Percentiles rank a stretch among this genome's conserved stretches.
Evolutionary conservation across 2,113 vertebrate species (phyloP).

Genomic region (Planiliza haematocheilus): DNA sequence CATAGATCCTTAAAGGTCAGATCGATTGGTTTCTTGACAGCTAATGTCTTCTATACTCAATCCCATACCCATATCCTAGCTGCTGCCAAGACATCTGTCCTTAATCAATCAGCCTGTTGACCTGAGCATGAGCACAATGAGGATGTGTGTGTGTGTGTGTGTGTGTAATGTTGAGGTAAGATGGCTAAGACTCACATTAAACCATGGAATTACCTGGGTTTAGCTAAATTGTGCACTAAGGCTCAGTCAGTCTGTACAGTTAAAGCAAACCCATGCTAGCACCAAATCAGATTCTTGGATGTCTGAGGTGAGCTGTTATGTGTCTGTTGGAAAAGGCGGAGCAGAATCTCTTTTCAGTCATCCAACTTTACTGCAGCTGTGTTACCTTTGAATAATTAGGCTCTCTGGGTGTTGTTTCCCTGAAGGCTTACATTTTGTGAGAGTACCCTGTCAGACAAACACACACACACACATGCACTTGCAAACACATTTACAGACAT

Average conservation of each 20-base stretch:
- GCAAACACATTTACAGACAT: background rate
- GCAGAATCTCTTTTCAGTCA: constrained; percentile 16
- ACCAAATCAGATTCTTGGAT: constrained; percentile 19
- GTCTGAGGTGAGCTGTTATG: background rate
- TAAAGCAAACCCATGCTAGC: constrained; percentile 29
- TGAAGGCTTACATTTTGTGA: constrained; percentile 24
- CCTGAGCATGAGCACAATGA: constrained; percentile 32
- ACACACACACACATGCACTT: constrained; percentile 12
- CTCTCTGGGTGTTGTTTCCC: constrained; percentile 52
- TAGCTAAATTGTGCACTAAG: constrained; percentile 25
- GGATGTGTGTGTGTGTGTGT: constrained; percentile 32
- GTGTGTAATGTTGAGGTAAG: constrained; percentile 30
- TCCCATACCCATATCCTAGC: constrained; percentile 41
- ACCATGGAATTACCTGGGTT: constrained; percentile 33
- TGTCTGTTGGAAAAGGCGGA: background rate
- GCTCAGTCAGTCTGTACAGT: constrained; percentile 40
- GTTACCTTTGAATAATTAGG: constrained; percentile 62
- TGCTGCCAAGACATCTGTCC: constrained; percentile 55
- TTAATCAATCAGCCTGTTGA: constrained; percentile 72
- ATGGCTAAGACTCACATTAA: constrained; percentile 17
- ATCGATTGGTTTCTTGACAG: constrained; percentile 66
- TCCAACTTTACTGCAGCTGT: constrained; percentile 16
- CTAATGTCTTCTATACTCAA: constrained; percentile 46
- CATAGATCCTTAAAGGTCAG: constrained; percentile 69
- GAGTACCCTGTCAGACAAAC: constrained; percentile 20